Evolutionary conservation across 2,888 invertebrate genomes (phyloP).

Genomic region (Vannuccia rotundouncinata): DNA sequence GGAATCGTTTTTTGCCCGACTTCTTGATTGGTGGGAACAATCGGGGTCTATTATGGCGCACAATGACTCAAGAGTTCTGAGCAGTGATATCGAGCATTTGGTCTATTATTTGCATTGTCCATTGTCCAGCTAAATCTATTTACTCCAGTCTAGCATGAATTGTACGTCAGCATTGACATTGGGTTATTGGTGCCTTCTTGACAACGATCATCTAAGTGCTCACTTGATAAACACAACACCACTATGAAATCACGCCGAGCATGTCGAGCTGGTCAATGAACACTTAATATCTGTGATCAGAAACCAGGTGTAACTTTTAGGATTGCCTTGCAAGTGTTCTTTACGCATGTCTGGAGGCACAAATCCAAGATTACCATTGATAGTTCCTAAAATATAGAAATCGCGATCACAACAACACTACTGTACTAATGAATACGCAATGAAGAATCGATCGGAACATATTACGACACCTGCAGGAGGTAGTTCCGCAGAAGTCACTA

Average conservation of each 20-base stretch:
- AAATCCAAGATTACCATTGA: not conserved
- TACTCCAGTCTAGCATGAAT: not conserved
- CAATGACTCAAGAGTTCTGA: not conserved
- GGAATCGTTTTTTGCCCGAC: not conserved
- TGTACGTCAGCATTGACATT: not conserved
- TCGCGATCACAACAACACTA: not conserved
- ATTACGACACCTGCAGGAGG: not conserved
- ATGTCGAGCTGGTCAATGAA: not conserved
- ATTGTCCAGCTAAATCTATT: not conserved
- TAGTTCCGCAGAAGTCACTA: not conserved
- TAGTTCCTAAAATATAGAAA: not conserved
- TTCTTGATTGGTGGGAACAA: not conserved
- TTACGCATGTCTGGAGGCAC: not conserved
- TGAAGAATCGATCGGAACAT: not conserved
- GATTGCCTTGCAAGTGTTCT: not conserved
- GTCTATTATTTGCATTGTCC: conserved; percentile 6
- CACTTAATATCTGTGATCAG: conserved; percentile 2
- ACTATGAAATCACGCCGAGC: not conserved
- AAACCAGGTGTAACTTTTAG: not conserved
- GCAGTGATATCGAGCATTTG: not conserved
- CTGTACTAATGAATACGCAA: not conserved
- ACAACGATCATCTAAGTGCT: not conserved
- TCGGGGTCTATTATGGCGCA: not conserved
- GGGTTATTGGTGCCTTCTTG: not conserved
- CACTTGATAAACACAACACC: conserved; percentile 4